phyloP scores from a whole-genome alignment of 2,113 vertebrate species.

The Nesogale talazaci region DNA sequence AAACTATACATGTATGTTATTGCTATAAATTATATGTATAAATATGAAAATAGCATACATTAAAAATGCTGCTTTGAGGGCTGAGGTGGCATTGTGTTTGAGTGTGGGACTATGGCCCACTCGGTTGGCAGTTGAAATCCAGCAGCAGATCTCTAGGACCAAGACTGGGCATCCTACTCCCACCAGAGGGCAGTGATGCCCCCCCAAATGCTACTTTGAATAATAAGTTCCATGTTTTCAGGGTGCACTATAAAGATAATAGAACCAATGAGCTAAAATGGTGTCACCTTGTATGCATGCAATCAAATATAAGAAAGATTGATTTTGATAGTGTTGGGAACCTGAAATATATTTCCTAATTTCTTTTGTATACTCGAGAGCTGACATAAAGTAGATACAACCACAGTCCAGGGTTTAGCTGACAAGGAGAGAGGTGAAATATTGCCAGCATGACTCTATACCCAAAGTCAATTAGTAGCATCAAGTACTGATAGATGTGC shows the following conservation, averaged over 20 bases:
- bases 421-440: not conserved
- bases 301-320: not conserved
- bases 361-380: not conserved
- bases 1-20: not conserved
- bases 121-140: no score
- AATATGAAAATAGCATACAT: not conserved
- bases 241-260: not conserved
- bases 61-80: slow-evolving; percentile 6
- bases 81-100: no score
- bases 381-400: not conserved
- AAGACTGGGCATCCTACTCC: no score
- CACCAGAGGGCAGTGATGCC: no score
- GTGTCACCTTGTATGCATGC: not conserved
- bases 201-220: no score
- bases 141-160: no score
- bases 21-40: not conserved
- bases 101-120: no score
- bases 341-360: not conserved
- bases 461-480: not conserved
- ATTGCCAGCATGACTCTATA: not conserved
- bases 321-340: not conserved
- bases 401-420: not conserved
- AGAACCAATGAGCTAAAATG: not conserved
- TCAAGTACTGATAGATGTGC: not conserved
- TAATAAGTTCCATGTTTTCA: not conserved